phyloP scores from a whole-genome alignment of 2,888 invertebrate genomes.

The Schizotus pectinicornis region DNA sequence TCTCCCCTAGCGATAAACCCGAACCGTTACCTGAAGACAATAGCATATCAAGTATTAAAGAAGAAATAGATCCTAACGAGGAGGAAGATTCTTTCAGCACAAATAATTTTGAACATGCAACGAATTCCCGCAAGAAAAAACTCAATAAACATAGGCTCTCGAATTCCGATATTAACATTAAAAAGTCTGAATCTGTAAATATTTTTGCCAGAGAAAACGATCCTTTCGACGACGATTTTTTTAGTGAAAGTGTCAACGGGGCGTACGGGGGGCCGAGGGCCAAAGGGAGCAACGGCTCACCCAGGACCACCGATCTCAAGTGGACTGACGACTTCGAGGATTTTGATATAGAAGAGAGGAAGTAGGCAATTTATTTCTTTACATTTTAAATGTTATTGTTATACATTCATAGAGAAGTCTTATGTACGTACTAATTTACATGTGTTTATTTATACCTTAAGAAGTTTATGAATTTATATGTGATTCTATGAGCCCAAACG shows the following conservation, averaged over 20 bases:
- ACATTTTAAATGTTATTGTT: constrained; percentile 36
- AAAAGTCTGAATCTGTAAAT: constrained; percentile 89
- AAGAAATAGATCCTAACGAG: constrained; percentile 48
- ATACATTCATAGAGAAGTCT: constrained; percentile 7
- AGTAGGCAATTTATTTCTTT: constrained; percentile 21
- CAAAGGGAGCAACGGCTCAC: constrained; percentile 28
- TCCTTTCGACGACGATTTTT: constrained; percentile 90
- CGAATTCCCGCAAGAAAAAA: constrained; percentile 45
- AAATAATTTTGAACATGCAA: constrained; percentile 37
- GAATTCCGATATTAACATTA: constrained; percentile 67
- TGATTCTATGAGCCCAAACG: constrained; percentile 8
- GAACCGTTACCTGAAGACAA: constrained; percentile 38
- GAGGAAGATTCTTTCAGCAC: constrained; percentile 46
- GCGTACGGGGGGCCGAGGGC: constrained; percentile 5
- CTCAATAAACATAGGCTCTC: constrained; percentile 47
- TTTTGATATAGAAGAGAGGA: constrained; percentile 46
- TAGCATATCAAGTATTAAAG: constrained; percentile 54
- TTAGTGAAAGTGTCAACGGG: constrained; percentile 58
- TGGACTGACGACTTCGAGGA: constrained; percentile 61
- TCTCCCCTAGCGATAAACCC: constrained; percentile 58
- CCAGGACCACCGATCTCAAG: constrained; percentile 51
- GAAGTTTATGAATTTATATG: constrained; percentile 4
- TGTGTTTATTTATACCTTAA: constrained; percentile 20
- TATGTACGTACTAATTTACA: constrained; percentile 13
- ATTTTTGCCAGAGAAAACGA: constrained; percentile 86